A percentile compares a stretch with the other conserved stretches of the same genome.
Conservation (phyloP, 2,888 invertebrate species). For the Epinotia ramella region DNA sequence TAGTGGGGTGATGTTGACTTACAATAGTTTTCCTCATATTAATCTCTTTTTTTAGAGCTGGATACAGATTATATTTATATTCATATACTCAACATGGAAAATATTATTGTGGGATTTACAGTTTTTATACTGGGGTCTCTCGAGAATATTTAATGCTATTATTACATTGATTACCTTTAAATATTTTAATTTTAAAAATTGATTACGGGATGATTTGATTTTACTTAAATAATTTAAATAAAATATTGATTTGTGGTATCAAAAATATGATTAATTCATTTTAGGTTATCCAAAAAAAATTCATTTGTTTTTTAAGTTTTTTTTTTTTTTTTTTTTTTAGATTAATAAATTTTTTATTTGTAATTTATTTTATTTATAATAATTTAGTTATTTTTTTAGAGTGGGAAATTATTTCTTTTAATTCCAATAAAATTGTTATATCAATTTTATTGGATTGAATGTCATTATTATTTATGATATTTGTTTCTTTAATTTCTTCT, state of each 20-base stretch:
- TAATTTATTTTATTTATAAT: slow-evolving; percentile 78
- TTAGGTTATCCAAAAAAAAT: slow-evolving; percentile 81
- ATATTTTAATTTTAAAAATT: slow-evolving; percentile 85
- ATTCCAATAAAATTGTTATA: slow-evolving; percentile 78
- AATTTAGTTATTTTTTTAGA: slow-evolving; percentile 81
- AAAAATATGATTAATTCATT: slow-evolving; percentile 82
- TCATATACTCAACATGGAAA: slow-evolving; percentile 87
- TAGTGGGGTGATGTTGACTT: slow-evolving; percentile 80
- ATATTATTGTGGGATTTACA: slow-evolving; percentile 78
- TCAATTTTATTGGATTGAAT: slow-evolving; percentile 88
- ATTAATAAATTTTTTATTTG: slow-evolving; percentile 69
- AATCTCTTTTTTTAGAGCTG: slow-evolving; percentile 87
- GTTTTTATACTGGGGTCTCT: slow-evolving; percentile 75
- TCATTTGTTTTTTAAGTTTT: slow-evolving; percentile 83
- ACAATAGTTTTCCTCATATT: slow-evolving; percentile 83
- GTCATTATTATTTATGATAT: slow-evolving; percentile 86
- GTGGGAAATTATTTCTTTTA: slow-evolving; percentile 82
- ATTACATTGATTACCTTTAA: slow-evolving; percentile 87
- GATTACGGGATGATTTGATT: slow-evolving; percentile 81
- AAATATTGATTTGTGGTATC: slow-evolving; percentile 89
- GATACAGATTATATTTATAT: slow-evolving; percentile 88
- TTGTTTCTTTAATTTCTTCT: slow-evolving; percentile 88
- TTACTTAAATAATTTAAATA: slow-evolving; percentile 88
- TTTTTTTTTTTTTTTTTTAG: slow-evolving; percentile 77
- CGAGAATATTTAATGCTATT: slow-evolving; percentile 87